Base-by-base conservation (phyloP, 2,113 vertebrate species). In the Emydura subglobosa region DNA sequence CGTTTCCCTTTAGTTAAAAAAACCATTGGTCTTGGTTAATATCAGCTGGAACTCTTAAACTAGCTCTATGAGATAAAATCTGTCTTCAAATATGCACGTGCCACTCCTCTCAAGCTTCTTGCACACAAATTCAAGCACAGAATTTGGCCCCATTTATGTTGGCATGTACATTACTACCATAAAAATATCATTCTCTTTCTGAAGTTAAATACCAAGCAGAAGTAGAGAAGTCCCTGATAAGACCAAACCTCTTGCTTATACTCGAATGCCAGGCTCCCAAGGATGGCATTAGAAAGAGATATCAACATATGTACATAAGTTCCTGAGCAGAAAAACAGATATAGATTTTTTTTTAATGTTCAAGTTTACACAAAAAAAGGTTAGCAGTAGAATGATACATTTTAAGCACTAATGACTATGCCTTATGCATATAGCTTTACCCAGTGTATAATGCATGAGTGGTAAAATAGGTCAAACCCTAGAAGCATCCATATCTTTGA, bases 401-500 rank as follows among this genome's bases (percentile, higher is more conserved):
- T 95, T 94, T 91, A 94, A 93, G 90, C 95, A 91, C 95, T 97
- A 97, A 97, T 92, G 96, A 94, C 88, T 92, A 92, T 96, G 93
- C 96, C 94, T 82, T 96, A 84, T 74, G 92, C 94, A 86, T 91
- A 93, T 96, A 93, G 92, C 85, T 97, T 96, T 96, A 95, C 54
- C 68, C 88, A 27, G 96, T 96, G 88, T 92, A 97, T 95, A 98
- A 98, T 94, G 89, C 94, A 93, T 93, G 95, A 97, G 91, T 89
- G 96, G 92, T 94, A 97, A 98, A 97, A 96, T 96, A 97, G 97
- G 97, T 97, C 97, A 97, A 97, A 96, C 74, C 79, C 95, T 95
- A 93, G 95, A 95, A 97, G 89, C 92, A 95, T 94, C 89, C 93
- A 96, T 84, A 44, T 97, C 97, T 97, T 96, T 95, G 96, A 97